Evolutionary conservation across 2,888 invertebrate genomes (phyloP).

Genomic region (Melanostoma mellinum): DNA sequence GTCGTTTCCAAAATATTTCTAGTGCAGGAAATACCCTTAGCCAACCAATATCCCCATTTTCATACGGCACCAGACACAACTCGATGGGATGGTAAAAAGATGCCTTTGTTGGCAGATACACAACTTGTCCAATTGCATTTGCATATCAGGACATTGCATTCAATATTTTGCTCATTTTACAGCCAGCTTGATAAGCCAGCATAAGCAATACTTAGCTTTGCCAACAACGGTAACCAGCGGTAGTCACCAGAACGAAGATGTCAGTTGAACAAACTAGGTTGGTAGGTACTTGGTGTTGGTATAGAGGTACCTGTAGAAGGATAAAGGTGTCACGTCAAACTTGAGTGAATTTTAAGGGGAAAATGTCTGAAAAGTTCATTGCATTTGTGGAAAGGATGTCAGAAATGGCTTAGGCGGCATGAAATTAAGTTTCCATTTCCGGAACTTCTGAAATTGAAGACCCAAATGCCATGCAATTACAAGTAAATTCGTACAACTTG

Average conservation of each 20-base stretch:
- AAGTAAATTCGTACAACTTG: not conserved
- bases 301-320: conserved; percentile 11
- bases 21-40: conserved; percentile 24
- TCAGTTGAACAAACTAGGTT: not conserved
- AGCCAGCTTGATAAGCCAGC: conserved; percentile 68
- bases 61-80: conserved; percentile 5
- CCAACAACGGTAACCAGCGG: conserved; percentile 25
- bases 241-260: conserved; percentile 12
- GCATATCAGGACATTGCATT: conserved; percentile 73
- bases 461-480: conserved; percentile 24
- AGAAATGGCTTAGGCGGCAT: conserved; percentile 41
- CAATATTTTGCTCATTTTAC: conserved; percentile 72
- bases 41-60: not conserved
- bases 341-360: conserved; percentile 56
- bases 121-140: conserved; percentile 67
- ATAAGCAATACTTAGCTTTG: conserved; percentile 58
- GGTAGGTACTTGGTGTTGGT: not conserved
- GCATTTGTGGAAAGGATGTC: conserved; percentile 50
- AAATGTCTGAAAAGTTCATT: conserved; percentile 53
- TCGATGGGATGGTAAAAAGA: conserved; percentile 13
- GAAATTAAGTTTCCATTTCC: conserved; percentile 54
- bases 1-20: conserved; percentile 26
- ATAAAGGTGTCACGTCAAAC: conserved; percentile 46
- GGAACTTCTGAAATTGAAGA: conserved; percentile 40
- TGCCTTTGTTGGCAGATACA: conserved; percentile 49